Conservation (phyloP, 2,113 vertebrate genomes). For the Smithornis capensis region DNA sequence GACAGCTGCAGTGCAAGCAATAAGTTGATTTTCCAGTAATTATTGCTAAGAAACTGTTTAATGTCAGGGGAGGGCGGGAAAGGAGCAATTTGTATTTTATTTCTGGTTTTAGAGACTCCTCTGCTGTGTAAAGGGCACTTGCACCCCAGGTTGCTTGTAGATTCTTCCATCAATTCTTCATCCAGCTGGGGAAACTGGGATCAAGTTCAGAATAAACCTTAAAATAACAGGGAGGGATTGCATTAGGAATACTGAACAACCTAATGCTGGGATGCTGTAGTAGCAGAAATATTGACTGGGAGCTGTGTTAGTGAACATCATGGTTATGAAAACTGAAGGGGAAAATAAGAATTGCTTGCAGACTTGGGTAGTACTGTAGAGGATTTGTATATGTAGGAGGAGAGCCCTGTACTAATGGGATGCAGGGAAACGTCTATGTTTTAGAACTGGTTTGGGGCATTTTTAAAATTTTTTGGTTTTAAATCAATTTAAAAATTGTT, state of each 20-base stretch:
- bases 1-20: neutral
- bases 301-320: fast-evolving
- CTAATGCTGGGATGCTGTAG: fast-evolving
- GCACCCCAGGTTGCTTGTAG: neutral
- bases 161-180: too few relatives aligned
- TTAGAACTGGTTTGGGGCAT: neutral
- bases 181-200: neutral
- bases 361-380: neutral
- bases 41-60: neutral
- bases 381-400: neutral
- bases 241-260: neutral
- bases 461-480: neutral
- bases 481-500: neutral
- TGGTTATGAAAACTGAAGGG: neutral
- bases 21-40: neutral
- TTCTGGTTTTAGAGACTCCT: neutral
- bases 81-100: neutral
- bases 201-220: neutral
- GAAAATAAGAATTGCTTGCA: neutral
- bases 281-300: neutral
- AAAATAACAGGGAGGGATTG: neutral
- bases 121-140: neutral
- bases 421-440: neutral
- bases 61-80: fast-evolving
- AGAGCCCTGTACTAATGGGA: neutral